Evolutionary conservation across 2,888 invertebrate genomes (phyloP).

Genomic region (Drosophila mulleri): DNA sequence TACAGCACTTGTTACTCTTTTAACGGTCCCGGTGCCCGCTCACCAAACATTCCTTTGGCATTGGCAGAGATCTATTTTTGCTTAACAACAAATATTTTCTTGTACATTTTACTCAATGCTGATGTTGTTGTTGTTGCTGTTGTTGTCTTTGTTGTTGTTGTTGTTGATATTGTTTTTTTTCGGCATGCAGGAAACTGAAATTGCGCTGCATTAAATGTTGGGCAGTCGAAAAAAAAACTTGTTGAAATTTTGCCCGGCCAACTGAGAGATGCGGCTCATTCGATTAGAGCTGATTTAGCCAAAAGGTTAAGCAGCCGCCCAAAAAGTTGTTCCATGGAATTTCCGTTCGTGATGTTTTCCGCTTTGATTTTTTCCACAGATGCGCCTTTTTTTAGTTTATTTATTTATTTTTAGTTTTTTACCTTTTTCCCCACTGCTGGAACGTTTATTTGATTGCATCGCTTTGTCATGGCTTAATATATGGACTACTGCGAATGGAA

Average conservation of each 20-base stretch:
- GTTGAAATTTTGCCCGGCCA: slow-evolving; percentile 51
- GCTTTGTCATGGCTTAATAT: slow-evolving; percentile 66
- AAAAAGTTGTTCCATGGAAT: slow-evolving; percentile 71
- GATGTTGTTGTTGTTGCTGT: slow-evolving; percentile 10
- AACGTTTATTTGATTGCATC: slow-evolving; percentile 62
- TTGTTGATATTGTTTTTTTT: slow-evolving; percentile 27
- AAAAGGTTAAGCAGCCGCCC: slow-evolving; percentile 78
- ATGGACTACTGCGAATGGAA: slow-evolving; percentile 38
- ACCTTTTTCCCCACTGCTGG: background rate
- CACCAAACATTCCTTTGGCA: slow-evolving; percentile 63
- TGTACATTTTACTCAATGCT: slow-evolving; percentile 59
- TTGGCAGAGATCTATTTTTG: slow-evolving; percentile 68
- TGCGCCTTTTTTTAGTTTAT: slow-evolving; percentile 16
- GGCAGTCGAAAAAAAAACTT: slow-evolving; percentile 48
- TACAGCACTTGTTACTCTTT: slow-evolving; percentile 78
- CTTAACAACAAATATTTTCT: slow-evolving; percentile 78
- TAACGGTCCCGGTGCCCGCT: slow-evolving; percentile 66
- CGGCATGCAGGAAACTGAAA: slow-evolving; percentile 73
- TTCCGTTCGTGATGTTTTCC: slow-evolving; percentile 77
- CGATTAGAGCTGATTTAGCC: slow-evolving; percentile 79
- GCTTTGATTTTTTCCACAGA: slow-evolving; percentile 50
- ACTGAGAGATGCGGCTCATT: slow-evolving; percentile 64
- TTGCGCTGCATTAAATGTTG: slow-evolving; percentile 71
- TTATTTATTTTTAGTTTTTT: slow-evolving; percentile 5
- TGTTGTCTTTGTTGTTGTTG: slow-evolving; percentile 17